These are phyloP conservation scores for Pedicia rivosa DNA, from an alignment of 2,888 invertebrate species.

Conservation along the genomic window DNA sequence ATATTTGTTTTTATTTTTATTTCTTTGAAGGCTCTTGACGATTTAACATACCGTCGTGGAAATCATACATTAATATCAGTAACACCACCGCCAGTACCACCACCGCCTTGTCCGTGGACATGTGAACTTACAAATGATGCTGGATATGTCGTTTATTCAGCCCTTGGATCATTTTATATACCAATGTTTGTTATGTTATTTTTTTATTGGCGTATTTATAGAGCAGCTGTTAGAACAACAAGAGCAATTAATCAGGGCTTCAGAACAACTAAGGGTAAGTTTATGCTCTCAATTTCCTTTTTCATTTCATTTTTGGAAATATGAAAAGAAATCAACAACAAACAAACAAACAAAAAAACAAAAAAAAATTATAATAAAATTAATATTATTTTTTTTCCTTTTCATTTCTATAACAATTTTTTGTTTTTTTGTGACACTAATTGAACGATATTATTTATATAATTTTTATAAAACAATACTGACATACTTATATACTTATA, in stretches of 20 bases:
- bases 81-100: slow-evolving; percentile 16
- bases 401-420: too few species aligned
- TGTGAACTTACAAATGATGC: slow-evolving; percentile 88
- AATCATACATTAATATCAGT: slow-evolving; percentile 8
- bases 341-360: too few species aligned
- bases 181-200: slow-evolving; percentile 97
- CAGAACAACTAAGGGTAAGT: slow-evolving; percentile 64
- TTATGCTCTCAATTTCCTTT: slow-evolving; percentile 3
- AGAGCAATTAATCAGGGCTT: slow-evolving; percentile 84
- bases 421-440: too few species aligned
- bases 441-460: too few species aligned
- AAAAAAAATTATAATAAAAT: too few species aligned
- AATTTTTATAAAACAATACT: too few species aligned
- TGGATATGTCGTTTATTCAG: slow-evolving; percentile 93
- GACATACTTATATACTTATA: too few species aligned
- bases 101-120: slow-evolving; percentile 62
- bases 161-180: slow-evolving; percentile 94
- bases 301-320: not conserved
- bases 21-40: slow-evolving; percentile 4
- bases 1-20: not conserved
- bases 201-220: slow-evolving; percentile 95
- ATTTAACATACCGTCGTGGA: slow-evolving; percentile 5
- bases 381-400: too few species aligned
- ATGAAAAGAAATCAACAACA: too few species aligned
- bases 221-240: slow-evolving; percentile 85